Conservation (phyloP, 2,113 vertebrate species). For the Myiozetetes cayanensis region DNA sequence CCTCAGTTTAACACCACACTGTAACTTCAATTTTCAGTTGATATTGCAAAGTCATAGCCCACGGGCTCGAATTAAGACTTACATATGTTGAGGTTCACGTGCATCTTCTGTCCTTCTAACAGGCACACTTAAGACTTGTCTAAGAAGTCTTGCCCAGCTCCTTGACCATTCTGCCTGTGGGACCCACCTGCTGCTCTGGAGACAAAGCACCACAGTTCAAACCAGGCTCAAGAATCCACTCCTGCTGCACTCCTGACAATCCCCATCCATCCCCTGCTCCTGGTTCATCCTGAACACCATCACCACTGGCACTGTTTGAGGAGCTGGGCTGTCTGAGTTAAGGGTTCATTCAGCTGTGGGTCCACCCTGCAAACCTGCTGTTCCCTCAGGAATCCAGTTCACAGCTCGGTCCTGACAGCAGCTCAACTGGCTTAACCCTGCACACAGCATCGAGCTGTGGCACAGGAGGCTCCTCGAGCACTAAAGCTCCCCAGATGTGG, state of each 20-base stretch:
- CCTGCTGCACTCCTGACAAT: background rate
- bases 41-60: background rate
- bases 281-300: background rate
- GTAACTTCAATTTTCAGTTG: background rate
- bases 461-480: background rate
- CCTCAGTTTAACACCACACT: background rate
- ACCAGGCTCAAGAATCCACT: background rate
- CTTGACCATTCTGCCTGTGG: background rate
- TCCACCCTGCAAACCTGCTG: background rate
- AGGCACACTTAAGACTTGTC: background rate
- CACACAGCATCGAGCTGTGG: background rate
- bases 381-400: background rate
- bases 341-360: background rate
- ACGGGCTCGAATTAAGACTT: background rate
- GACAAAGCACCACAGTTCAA: accelerated
- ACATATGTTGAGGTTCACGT: background rate
- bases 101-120: background rate
- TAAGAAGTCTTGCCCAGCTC: background rate
- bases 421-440: background rate
- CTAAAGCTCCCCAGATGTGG: background rate
- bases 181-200: accelerated
- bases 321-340: background rate
- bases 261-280: background rate
- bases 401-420: background rate
- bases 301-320: background rate